Base-by-base conservation (phyloP, 2,797 vertebrate genomes). In the Brotula barbata region DNA sequence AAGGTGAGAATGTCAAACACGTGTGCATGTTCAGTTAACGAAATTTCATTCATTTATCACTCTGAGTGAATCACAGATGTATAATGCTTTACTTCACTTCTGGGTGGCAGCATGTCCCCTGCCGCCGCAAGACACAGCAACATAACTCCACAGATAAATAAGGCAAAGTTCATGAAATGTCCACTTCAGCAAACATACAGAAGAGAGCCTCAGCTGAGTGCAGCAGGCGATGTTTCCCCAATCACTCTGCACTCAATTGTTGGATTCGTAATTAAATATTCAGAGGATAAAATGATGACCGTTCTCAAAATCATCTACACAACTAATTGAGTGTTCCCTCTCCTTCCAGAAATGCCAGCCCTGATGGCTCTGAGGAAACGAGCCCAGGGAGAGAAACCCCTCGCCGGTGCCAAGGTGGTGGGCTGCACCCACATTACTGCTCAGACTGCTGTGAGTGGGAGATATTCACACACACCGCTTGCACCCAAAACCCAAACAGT, bases 351-450 rank as follows among this genome's bases (percentile, higher is more conserved):
- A 83, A 99, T 98, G 96, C 96, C 97, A 0, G 96, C 97, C 0
- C 91, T 99, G 81, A 99, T 99, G 96, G 96, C 96, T 61, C 76
- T 99, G 81, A 94, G 96, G 88, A 98, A 99, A 90, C 91, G 97
- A 87, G 97, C 97, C 40, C 97, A 99, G 88, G 97, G 97, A 65
- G 97, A 99, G 89, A 99, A 99, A 56, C 97, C 96, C 0, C 85
- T 99, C 61, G 94, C 97, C 0, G 97, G 97, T 73, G 96, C 97
- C 85, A 98, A 98, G 87, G 95, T 99, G 61, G 96, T 99, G 86
- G 97, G 97, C 66, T 99, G 97, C 81, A 99, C 97, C 1, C 97
- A 99, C 88, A 98, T 99, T 71, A 99, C 97, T 0, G 96, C 96
- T 0, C 96, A 99, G 90, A 98, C 96, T 1, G 97, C 97, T 40